Evolutionary conservation across 1,140 invertebrate genomes (phyloP), one percentile per base, ranked within the genome.

Genomic region (Cheumatopsyche charites): DNA sequence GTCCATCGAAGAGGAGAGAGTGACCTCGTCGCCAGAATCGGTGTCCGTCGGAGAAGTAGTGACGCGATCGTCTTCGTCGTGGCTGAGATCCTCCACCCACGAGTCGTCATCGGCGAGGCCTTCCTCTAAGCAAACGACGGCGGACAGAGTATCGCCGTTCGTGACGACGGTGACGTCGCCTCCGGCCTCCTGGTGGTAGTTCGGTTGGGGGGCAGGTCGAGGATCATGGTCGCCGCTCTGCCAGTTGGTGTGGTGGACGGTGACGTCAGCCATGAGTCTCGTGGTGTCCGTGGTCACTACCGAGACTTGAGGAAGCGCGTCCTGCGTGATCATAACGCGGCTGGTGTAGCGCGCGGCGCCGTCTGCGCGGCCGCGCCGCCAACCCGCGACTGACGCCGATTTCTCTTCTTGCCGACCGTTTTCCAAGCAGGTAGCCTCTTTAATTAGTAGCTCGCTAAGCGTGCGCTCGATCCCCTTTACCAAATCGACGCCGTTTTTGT

Each of bases 321-420:
- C 90, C 82, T 92, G 88, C 75, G 90, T 94, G 82, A 94, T 94
- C 91, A 93, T 93, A 81, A 94, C 90, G 84, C 93, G 87, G 84
- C 92, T 94, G 76, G 90, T 92, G 79, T 92, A 94, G 78, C 90
- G 90, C 82, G 90, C 90, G 76, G 79, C 86, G 75, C 79, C 83
- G 79, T 86, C 84, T 81, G 79, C 81, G 79, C 80, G 78, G 78
- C 78, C 79, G 82, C 80, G 80, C 79, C 76, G 77, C 80, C 78
- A 75, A 77, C 82, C 81, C 82, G 80, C 82, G 45, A 73, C 74
- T 73, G 74, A 68, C 61, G 26, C 9, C n/a, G 68, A 61, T 62
- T 61, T 61, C 72, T 61, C 62, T 43, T 67, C 70, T 17, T 5
- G 52, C 23, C 36, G 36, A 36, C 67, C 70, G 62, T 58, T 69